These are phyloP conservation scores for Agonopterix alstromeriana DNA, from an alignment of 2,888 invertebrate genomes.

Conservation along the genomic window DNA sequence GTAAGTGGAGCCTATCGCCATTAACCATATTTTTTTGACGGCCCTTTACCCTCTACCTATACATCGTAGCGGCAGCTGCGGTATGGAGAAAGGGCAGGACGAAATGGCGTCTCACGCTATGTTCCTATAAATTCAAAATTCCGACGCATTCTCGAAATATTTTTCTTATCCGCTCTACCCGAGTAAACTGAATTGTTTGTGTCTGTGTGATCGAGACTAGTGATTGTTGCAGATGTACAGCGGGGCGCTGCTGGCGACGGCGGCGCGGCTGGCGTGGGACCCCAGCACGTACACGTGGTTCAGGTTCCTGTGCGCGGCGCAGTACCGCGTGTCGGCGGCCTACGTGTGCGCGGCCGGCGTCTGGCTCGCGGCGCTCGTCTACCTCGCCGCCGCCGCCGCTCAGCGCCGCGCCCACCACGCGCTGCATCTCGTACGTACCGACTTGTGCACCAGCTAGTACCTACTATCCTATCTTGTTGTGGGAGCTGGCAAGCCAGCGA, in stretches of 20 bases:
- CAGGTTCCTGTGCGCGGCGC: conserved; percentile 65
- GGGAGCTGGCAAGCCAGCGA: no score
- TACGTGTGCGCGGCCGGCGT: conserved; percentile 61
- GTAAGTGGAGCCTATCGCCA: no score
- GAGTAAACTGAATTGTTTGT: no score
- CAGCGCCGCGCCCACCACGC: conserved; percentile 20
- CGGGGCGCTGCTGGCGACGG: conserved; percentile 69
- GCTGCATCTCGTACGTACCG: conserved; percentile 17
- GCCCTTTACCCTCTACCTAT: no score
- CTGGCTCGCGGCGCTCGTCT: conserved; percentile 63
- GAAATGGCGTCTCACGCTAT: no score
- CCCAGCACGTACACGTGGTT: conserved; percentile 72
- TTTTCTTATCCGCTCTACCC: no score
- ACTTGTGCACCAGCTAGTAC: background rate
- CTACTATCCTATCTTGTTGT: no score
- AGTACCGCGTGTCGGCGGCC: conserved; percentile 64
- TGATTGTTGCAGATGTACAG: conserved; percentile 55
- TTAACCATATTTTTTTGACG: no score
- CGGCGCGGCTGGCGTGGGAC: conserved; percentile 71
- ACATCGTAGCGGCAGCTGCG: no score
- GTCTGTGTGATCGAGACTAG: background rate
- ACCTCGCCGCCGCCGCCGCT: conserved; percentile 47
- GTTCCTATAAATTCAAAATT: no score
- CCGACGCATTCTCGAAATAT: no score
- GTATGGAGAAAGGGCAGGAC: no score